Evolutionary conservation across 1,140 invertebrate genomes (phyloP), one percentile per base, ranked within the genome.

Genomic region (Maconellicoccus hirsutus): DNA sequence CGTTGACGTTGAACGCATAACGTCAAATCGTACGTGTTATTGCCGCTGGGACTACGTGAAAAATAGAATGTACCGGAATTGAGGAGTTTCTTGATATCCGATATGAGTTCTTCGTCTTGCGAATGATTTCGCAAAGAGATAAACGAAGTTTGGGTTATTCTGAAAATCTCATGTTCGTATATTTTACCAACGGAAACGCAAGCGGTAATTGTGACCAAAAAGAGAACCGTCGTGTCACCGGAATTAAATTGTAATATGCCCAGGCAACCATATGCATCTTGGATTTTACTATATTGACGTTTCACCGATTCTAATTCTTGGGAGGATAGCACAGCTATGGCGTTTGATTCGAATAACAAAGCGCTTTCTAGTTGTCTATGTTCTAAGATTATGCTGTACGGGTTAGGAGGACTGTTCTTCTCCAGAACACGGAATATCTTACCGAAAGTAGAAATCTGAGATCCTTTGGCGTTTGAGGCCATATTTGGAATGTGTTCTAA

Each of bases 61-160:
- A 98, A 98, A 78, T 98, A 98, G 80, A 98, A 98, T 19, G 94
- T 96, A 12, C 95, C 95, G 23, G 94, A 97, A 79, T 94, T 97
- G 1, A 98, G 81, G 33, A 98, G 82, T 81, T 96, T 96, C 71
- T 89, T 81, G 14, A 94, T 84, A 79, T 96, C 88, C 72, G 85
- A 81, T 75, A 95, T 87, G 78, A 89, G 82, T 74, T 93, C 91
- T 75, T 93, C 89, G 77, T 92, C 86, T 75, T 86, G 84, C 71
- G 87, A 84, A 73, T 88, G 87, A 78, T 92, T 90, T 77, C 90
- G 86, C 63, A 98, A 80, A 2, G 94, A 92, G 1, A 96, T 82
- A 78, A 97, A 94, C 75, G 88, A 86, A 0, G 93, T 93, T 78
- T 94, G 91, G 0, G 93, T 96, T 59, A 98, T 91, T 74, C 93